phyloP scores from a whole-genome alignment of 2,797 vertebrate genomes.

The Catharus ustulatus region DNA sequence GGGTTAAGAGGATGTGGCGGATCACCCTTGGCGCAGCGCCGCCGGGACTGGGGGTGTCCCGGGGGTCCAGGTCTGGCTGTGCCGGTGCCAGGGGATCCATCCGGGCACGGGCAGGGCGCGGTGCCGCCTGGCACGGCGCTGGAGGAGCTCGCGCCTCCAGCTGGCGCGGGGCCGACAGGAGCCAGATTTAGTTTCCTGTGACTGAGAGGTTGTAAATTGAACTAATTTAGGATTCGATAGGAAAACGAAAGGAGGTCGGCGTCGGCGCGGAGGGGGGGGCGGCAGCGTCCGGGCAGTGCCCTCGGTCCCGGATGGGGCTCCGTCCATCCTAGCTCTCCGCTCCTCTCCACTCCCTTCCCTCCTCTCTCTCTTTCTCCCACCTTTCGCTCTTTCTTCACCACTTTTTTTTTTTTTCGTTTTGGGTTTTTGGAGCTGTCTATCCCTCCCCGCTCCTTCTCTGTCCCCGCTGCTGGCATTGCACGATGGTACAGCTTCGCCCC shows the following conservation, averaged over 20 bases:
- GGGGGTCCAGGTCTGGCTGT: rapidly evolving
- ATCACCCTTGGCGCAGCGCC: not conserved
- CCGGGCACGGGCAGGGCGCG: not conserved
- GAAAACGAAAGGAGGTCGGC: conserved; percentile 73
- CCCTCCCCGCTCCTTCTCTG: not conserved
- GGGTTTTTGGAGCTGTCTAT: not conserved
- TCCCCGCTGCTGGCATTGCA: conserved; percentile 7
- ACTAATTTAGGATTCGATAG: conserved; percentile 78
- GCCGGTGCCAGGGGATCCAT: not conserved
- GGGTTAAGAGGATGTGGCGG: not conserved
- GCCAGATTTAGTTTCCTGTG: conserved; percentile 76
- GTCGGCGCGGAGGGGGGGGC: not conserved
- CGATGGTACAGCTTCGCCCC: conserved; percentile 58
- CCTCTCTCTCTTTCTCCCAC: conserved; percentile 1
- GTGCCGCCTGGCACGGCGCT: not conserved
- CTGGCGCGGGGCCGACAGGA: conserved; percentile 67
- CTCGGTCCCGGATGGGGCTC: not conserved
- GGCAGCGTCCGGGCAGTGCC: not conserved
- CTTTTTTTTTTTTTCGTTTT: not conserved
- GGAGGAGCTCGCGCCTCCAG: conserved; percentile 36
- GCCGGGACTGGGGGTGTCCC: not conserved
- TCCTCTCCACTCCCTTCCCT: not conserved
- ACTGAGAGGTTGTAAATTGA: conserved; percentile 76
- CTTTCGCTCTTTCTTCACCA: not conserved
- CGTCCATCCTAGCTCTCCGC: not conserved